A percentile compares a stretch with the other conserved stretches of the same genome.
These are phyloP conservation scores for Philypnodon macrostomus DNA, from an alignment of 2,797 vertebrate species.

Conservation along the genomic window DNA sequence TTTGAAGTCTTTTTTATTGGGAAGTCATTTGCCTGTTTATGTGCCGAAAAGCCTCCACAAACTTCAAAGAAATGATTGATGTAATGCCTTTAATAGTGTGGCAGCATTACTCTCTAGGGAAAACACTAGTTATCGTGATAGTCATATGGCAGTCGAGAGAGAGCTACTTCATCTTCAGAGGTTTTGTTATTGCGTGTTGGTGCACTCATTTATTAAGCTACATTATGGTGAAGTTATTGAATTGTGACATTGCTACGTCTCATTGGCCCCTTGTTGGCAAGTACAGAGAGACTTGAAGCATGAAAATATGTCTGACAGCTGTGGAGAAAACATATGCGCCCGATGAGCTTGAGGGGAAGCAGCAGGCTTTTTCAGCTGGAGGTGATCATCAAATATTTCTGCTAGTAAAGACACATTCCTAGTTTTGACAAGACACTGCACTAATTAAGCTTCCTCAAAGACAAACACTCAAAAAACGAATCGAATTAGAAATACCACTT, in stretches of 20 bases:
- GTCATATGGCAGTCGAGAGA: conserved; percentile 9
- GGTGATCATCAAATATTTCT: conserved; percentile 35
- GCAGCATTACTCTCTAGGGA: conserved; percentile 23
- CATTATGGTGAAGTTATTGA: conserved; percentile 17
- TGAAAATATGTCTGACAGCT: conserved; percentile 55
- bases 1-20: conserved; percentile 11
- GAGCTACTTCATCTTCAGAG: background rate
- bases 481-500: conserved; percentile 8
- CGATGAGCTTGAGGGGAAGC: conserved; percentile 57
- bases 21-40: conserved; percentile 15
- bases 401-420: conserved; percentile 29
- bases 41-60: conserved; percentile 5
- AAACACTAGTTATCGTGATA: conserved; percentile 9
- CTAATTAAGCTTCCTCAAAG: conserved; percentile 26
- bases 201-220: background rate
- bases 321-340: conserved; percentile 40
- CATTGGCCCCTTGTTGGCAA: conserved; percentile 9
- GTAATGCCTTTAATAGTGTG: background rate
- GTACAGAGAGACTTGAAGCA: conserved; percentile 20
- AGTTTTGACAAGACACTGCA: conserved; percentile 28
- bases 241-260: conserved; percentile 28
- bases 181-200: conserved; percentile 9
- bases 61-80: conserved; percentile 34
- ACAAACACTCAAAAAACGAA: conserved; percentile 2
- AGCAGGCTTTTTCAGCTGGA: conserved; percentile 49